Conservation (phyloP, 1,140 invertebrate species). For the Cyclargus thomasi region DNA sequence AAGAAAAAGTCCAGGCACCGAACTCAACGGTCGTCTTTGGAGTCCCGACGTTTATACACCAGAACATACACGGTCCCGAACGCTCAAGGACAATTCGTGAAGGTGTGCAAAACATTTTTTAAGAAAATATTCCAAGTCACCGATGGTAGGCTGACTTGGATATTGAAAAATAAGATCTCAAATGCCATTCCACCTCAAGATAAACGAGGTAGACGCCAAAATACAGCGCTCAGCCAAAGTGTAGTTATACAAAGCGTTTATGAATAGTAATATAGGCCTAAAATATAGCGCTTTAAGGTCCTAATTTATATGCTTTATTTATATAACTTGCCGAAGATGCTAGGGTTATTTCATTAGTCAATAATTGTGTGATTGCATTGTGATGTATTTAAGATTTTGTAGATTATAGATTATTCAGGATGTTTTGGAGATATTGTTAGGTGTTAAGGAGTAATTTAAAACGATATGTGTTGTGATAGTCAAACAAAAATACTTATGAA, state of each 20-base stretch:
- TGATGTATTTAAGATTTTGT: not conserved
- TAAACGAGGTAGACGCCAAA: not conserved
- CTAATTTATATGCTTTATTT: not conserved
- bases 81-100: not conserved
- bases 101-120: conserved; percentile 6
- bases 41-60: not conserved
- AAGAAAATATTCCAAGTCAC: conserved; percentile 7
- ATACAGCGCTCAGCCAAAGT: not conserved
- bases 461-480: not conserved
- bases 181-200: conserved; percentile 4
- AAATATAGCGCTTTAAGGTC: not conserved
- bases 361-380: not conserved
- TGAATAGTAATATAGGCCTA: not conserved
- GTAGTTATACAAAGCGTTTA: not conserved
- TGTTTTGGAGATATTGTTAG: not conserved
- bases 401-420: not conserved
- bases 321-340: not conserved
- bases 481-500: not conserved
- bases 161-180: conserved; percentile 8
- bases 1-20: not conserved
- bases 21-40: not conserved
- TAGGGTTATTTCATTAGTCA: not conserved
- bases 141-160: not conserved
- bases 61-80: not conserved
- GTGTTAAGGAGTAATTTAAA: not conserved